Conservation (phyloP, 2,797 vertebrate genomes). For the Bradypus variegatus region DNA sequence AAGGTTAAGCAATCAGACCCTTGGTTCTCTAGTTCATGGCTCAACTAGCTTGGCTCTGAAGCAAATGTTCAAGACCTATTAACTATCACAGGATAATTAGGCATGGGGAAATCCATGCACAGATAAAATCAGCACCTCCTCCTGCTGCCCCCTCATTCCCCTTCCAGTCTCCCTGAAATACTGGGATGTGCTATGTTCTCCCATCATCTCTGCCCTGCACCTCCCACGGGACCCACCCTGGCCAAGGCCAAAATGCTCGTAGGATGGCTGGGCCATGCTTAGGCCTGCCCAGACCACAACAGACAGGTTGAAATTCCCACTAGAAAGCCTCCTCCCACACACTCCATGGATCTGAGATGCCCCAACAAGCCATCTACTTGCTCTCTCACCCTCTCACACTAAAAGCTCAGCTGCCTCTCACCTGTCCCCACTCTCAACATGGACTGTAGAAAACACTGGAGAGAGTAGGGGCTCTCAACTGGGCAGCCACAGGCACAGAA, state of each 20-base stretch:
- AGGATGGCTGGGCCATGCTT: neutral
- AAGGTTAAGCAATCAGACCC: neutral
- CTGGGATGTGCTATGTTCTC: neutral
- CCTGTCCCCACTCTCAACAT: neutral
- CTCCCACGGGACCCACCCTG: neutral
- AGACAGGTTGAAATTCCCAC: fast-evolving
- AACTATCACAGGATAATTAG: constrained; percentile 41
- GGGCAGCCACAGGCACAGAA: neutral
- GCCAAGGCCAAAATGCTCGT: neutral
- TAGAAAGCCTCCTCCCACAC: neutral
- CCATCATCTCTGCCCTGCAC: neutral
- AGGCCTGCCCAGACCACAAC: neutral
- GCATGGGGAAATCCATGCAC: constrained; percentile 1
- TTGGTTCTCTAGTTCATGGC: neutral
- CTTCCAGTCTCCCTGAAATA: neutral
- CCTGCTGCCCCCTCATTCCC: neutral
- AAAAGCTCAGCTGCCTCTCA: neutral
- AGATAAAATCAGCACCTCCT: neutral
- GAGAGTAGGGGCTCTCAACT: neutral
- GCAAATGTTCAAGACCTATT: constrained; percentile 19
- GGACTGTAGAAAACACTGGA: neutral
- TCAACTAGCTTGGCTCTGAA: constrained; percentile 4
- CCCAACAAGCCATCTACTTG: neutral
- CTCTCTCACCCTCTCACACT: neutral
- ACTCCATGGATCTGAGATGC: neutral